Percentiles rank a stretch among this genome's conserved stretches.
Evolutionary conservation across 1,140 invertebrate species (phyloP).

Genomic region (Pararge aegeria): DNA sequence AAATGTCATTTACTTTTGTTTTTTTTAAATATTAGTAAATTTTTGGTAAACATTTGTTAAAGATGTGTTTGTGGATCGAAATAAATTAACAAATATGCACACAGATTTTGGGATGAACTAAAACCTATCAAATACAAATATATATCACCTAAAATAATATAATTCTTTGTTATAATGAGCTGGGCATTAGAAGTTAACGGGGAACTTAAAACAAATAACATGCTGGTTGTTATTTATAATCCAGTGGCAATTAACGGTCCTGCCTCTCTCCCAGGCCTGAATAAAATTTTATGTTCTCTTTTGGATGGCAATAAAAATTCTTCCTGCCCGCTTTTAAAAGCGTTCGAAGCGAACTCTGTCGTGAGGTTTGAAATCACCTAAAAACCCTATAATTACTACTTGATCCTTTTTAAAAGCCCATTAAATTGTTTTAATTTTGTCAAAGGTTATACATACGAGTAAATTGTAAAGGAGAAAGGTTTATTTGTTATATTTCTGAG

Average conservation of each 20-base stretch:
- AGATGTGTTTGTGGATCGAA: no score
- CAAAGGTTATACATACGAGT: neutral
- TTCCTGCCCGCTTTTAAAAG: constrained; percentile 56
- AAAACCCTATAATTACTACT: constrained; percentile 51
- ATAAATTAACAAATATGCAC: no score
- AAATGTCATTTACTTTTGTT: no score
- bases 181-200: constrained; percentile 9
- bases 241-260: constrained; percentile 46
- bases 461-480: neutral
- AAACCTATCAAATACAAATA: neutral
- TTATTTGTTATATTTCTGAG: constrained; percentile 22
- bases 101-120: no score
- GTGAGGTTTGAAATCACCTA: constrained; percentile 49
- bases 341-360: constrained; percentile 43
- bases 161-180: constrained; percentile 3
- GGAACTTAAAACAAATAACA: constrained; percentile 27
- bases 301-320: constrained; percentile 68
- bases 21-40: no score
- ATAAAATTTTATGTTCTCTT: constrained; percentile 67
- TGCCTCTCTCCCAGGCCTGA: constrained; percentile 43
- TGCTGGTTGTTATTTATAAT: constrained; percentile 28
- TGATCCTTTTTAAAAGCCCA: constrained; percentile 38
- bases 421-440: constrained; percentile 32
- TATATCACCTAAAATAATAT: neutral
- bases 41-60: no score